Evolutionary conservation across 2,888 invertebrate genomes (phyloP).

Genomic region (Rotaria magnacalcarata): DNA sequence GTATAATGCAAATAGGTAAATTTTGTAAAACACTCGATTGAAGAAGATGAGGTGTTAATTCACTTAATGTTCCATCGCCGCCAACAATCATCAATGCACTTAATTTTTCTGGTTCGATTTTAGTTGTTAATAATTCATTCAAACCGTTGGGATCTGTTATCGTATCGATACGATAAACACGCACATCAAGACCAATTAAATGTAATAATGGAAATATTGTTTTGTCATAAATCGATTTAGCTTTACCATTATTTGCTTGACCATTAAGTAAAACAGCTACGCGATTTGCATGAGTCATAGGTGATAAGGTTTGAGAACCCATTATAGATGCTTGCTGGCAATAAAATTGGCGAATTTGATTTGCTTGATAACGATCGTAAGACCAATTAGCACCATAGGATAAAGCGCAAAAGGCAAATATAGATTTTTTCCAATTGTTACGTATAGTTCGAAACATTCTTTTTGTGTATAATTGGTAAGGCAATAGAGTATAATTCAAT

Average conservation of each 20-base stretch:
- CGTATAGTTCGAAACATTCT: neutral
- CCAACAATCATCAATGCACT: constrained; percentile 29
- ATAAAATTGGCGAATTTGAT: constrained; percentile 28
- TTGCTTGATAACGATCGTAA: constrained; percentile 34
- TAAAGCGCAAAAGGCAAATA: neutral
- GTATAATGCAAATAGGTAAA: constrained; percentile 20
- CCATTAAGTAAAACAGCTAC: constrained; percentile 25
- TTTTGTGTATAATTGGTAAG: neutral
- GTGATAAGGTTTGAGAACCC: neutral
- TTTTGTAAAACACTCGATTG: neutral
- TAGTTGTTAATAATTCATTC: neutral
- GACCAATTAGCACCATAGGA: neutral
- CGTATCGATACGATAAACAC: constrained; percentile 31
- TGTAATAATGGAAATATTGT: constrained; percentile 9
- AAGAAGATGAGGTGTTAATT: neutral
- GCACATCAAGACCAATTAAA: constrained; percentile 31
- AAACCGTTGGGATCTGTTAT: neutral
- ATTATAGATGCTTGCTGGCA: constrained; percentile 8
- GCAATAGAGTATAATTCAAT: too few relatives aligned
- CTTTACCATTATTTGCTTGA: constrained; percentile 20
- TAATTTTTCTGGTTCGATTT: constrained; percentile 32
- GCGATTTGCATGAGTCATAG: neutral
- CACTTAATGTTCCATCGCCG: constrained; percentile 11
- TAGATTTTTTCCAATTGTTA: constrained; percentile 25
- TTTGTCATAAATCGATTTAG: constrained; percentile 11